phyloP scores from a whole-genome alignment of 1,140 invertebrate genomes.

The Caenorhabditis brenneri region DNA sequence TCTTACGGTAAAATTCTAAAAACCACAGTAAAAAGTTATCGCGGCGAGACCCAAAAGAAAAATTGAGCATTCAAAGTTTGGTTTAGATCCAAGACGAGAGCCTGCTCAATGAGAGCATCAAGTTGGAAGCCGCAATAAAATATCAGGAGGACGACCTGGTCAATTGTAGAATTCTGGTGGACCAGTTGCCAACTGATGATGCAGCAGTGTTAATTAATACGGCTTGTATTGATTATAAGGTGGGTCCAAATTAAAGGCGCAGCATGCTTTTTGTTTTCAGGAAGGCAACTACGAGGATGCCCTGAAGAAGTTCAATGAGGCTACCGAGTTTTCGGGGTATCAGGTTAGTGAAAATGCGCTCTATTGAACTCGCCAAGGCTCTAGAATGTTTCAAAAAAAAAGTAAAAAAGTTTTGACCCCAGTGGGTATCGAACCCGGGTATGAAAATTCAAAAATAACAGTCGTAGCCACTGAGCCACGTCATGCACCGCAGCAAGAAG shows the following conservation, averaged over 20 bases:
- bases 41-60: too few species aligned
- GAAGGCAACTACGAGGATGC: constrained; percentile 88
- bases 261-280: constrained; percentile 72
- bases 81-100: constrained; percentile 79
- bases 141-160: constrained; percentile 93
- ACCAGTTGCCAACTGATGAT: constrained; percentile 85
- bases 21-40: not conserved
- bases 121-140: constrained; percentile 94
- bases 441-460: too few species aligned
- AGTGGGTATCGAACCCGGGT: too few species aligned
- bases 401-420: not conserved
- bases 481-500: too few species aligned
- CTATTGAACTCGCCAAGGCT: too few species aligned
- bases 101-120: constrained; percentile 80
- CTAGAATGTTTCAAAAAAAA: too few species aligned
- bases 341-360: constrained; percentile 73
- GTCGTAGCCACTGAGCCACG: too few species aligned
- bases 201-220: constrained; percentile 94
- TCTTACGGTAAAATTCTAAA: not conserved
- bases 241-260: constrained; percentile 73
- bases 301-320: constrained; percentile 86
- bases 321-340: constrained; percentile 85
- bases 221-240: constrained; percentile 90
- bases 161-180: constrained; percentile 88
- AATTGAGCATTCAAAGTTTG: too few species aligned